Conservation (phyloP, 2,888 invertebrate species). For the Aquatica leii region DNA sequence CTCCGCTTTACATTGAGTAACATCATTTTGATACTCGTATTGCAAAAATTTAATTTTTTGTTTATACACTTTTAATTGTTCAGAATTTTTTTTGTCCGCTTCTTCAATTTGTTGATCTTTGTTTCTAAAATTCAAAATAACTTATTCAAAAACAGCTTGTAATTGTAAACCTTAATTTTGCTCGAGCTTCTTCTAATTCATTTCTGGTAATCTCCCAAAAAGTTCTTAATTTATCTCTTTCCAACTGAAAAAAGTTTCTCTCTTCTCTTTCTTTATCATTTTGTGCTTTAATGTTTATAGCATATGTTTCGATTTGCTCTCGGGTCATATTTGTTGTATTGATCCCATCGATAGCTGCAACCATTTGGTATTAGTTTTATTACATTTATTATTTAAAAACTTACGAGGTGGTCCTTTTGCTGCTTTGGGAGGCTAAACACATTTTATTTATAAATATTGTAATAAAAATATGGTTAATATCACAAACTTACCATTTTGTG, state of each 20-base stretch:
- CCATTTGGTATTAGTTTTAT: neutral
- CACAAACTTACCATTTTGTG: neutral
- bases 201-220: conserved; percentile 96
- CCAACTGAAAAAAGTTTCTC: conserved; percentile 93
- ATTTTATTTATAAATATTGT: neutral
- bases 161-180: conserved; percentile 65
- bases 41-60: conserved; percentile 93
- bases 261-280: conserved; percentile 94
- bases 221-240: conserved; percentile 91
- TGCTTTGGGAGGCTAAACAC: conserved; percentile 52
- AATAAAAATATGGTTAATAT: neutral
- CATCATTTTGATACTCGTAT: conserved; percentile 88
- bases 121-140: conserved; percentile 60
- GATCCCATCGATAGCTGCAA: conserved; percentile 83
- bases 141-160: neutral
- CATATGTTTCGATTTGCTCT: conserved; percentile 91
- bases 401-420: conserved; percentile 46
- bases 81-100: conserved; percentile 85
- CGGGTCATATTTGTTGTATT: conserved; percentile 92
- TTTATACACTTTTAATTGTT: conserved; percentile 86
- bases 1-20: conserved; percentile 86
- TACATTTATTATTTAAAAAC: neutral
- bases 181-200: conserved; percentile 85
- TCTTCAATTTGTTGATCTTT: conserved; percentile 91
- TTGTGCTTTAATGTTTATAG: conserved; percentile 85